Base-by-base conservation (phyloP, 2,797 vertebrate genomes). In the Gouania willdenowi region DNA sequence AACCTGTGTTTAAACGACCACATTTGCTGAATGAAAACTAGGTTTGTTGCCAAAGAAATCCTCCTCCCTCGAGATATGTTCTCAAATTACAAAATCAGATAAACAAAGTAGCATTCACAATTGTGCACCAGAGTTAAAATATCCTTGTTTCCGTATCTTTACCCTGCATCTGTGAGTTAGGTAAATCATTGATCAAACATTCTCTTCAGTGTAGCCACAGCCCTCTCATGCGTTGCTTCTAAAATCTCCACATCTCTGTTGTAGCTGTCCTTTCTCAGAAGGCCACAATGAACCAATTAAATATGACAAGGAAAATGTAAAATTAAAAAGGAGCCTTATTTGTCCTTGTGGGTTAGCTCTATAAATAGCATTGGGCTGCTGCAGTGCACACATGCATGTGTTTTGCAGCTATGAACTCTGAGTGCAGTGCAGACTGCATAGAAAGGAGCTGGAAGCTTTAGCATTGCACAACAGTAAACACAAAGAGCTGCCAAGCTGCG, bases 321-420 rank as follows among this genome's bases (percentile, higher is more conserved):
- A 56, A 59, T 21, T 29, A 33, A 59, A 47, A 62, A 47, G 37
- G 26, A 53, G 62, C 44, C 37, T 52, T 58, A 36, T 59, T 71
- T 57, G 57, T 61, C 65, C 60, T 66, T 58, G 45, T 46, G 53
- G 50, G 43, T 42, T 53, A 61, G 10, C 27, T 68, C 77, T 83
- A 82, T 47, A 75, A 80, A 83, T 82, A 83, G 79, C 56, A 38
- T 30, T 52, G 39, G 22, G 38, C 12, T 68, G 62, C 69, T 79
- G 75, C 73, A 73, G 71, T 70, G 67, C 57, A 75, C 48, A 44
- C 15, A 42, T 71, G 48, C 33, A 71, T 64, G 49, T 65, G 60
- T 46, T 30, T 49, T 28, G 56, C 45, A 57, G 34, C 18, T 28
- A 36, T 41, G 42, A 68, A 60, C 40, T 44, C 62, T 30, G 46